Evolutionary conservation across 2,113 vertebrate species (phyloP).

Genomic region (Chlamydotis undulata): DNA sequence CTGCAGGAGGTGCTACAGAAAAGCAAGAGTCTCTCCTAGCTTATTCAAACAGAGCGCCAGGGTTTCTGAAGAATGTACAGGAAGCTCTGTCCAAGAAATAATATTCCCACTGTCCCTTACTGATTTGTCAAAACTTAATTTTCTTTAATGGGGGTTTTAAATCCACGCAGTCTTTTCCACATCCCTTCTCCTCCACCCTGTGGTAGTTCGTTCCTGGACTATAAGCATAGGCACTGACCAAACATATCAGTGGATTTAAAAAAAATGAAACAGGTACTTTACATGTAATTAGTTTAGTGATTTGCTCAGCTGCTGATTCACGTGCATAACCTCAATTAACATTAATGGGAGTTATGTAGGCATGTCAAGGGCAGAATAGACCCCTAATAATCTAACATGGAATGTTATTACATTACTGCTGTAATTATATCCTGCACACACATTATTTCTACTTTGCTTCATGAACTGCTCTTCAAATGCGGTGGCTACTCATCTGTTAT

Average conservation of each 20-base stretch:
- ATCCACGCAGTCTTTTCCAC: not conserved
- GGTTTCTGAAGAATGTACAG: not conserved
- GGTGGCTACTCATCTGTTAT: constrained; percentile 4
- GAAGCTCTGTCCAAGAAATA: not conserved
- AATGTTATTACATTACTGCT: constrained; percentile 65
- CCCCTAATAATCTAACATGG: constrained; percentile 64
- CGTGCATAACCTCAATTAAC: constrained; percentile 60
- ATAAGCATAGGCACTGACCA: not conserved
- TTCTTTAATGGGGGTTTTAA: constrained; percentile 6
- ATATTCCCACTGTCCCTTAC: not conserved
- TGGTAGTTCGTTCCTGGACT: not conserved
- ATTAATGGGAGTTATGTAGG: constrained; percentile 64
- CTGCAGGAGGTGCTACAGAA: constrained; percentile 6
- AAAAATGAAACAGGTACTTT: constrained; percentile 56
- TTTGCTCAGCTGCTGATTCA: constrained; percentile 62
- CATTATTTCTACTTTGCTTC: constrained; percentile 55
- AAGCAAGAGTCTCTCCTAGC: not conserved
- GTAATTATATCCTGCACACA: constrained; percentile 62
- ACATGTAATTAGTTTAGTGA: constrained; percentile 69
- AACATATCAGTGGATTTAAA: not conserved
- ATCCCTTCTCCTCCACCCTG: not conserved
- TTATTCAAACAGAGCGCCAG: not conserved
- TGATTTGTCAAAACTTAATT: constrained; percentile 30
- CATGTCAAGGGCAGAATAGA: constrained; percentile 60
- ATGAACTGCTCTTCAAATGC: constrained; percentile 42